Evolutionary conservation across 2,888 invertebrate species (phyloP).

Genomic region (Agrotis exclamationis): DNA sequence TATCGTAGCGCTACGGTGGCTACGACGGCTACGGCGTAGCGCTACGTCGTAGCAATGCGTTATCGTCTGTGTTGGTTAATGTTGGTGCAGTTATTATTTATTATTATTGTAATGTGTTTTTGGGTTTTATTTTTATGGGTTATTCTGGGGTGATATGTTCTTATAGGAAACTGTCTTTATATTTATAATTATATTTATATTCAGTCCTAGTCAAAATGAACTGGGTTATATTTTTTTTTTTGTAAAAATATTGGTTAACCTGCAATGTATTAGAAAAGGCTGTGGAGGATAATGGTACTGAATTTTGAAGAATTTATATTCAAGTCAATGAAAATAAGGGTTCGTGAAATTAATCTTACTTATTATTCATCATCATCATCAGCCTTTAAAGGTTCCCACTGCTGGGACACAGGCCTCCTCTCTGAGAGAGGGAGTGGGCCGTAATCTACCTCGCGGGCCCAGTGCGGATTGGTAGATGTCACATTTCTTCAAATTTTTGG

Average conservation of each 20-base stretch:
- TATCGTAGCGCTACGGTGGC: constrained; percentile 40
- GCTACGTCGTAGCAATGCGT: constrained; percentile 32
- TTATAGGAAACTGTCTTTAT: neutral
- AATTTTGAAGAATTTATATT: too few species aligned
- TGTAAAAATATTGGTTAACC: too few species aligned
- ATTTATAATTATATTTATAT: neutral
- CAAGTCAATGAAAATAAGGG: too few species aligned
- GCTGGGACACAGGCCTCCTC: too few species aligned
- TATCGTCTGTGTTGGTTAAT: constrained; percentile 40
- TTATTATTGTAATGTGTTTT: constrained; percentile 21
- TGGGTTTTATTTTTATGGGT: neutral
- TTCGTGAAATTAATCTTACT: too few species aligned
- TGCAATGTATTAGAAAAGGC: neutral
- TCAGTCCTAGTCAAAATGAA: neutral
- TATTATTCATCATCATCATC: too few species aligned
- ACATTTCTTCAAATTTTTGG: too few species aligned
- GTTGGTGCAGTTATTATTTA: constrained; percentile 31
- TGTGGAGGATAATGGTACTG: too few species aligned
- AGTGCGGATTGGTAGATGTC: too few species aligned
- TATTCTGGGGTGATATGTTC: neutral
- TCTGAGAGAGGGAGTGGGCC: too few species aligned
- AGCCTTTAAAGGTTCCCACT: too few species aligned
- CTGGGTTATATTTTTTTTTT: neutral
- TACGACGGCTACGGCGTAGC: constrained; percentile 36
- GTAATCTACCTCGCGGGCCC: too few species aligned